These are phyloP conservation scores for Electrona antarctica DNA, from an alignment of 2,113 vertebrate genomes.

Conservation along the genomic window DNA sequence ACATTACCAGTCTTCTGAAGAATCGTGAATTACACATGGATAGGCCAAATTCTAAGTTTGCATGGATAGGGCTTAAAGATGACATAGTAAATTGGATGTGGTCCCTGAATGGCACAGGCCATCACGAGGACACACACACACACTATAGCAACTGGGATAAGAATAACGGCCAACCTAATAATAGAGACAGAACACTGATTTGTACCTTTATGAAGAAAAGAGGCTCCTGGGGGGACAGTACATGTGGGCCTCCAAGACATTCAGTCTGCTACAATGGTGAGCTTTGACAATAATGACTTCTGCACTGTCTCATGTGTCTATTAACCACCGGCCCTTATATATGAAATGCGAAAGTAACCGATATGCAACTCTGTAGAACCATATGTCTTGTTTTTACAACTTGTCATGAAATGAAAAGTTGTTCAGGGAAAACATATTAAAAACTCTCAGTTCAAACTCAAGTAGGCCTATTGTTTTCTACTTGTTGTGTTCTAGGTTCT, in stretches of 20 bases:
- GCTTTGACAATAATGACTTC: not conserved
- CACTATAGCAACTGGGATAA: not conserved
- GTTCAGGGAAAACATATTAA: no score
- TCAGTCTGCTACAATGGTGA: conserved; percentile 39
- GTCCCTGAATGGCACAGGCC: not conserved
- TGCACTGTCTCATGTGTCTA: no score
- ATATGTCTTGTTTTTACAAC: no score
- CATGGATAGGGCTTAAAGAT: conserved; percentile 46
- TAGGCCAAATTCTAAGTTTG: not conserved
- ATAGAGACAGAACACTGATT: rapidly evolving
- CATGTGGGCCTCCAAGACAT: rapidly evolving
- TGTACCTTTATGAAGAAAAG: rapidly evolving
- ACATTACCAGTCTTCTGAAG: not conserved
- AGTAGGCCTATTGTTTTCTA: no score
- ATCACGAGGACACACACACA: not conserved
- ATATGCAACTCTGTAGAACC: no score
- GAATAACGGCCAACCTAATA: not conserved
- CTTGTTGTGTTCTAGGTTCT: not conserved
- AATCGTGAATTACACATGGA: rapidly evolving
- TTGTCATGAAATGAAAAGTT: no score
- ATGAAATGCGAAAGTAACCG: no score
- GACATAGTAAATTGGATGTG: conserved; percentile 27
- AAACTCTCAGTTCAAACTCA: no score
- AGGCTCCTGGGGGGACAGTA: rapidly evolving
- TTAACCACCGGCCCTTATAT: no score